Conservation (phyloP, 2,113 vertebrate genomes). For the Callorhinus ursinus region DNA sequence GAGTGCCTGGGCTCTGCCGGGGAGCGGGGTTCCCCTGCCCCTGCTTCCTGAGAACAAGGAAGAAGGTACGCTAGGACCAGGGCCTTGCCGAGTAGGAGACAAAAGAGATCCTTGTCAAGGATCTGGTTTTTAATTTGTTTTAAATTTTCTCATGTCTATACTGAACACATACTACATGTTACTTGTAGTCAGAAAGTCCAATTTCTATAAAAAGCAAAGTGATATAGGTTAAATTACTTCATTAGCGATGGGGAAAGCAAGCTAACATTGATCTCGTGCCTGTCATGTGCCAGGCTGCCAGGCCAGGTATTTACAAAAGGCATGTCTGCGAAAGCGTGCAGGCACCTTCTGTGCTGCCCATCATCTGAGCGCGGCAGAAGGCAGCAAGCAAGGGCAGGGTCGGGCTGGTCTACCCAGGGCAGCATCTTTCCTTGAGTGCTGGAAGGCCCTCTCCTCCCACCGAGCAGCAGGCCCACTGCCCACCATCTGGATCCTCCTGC, state of each 20-base stretch:
- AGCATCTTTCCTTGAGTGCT: neutral
- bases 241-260: neutral
- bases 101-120: neutral
- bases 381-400: rapidly evolving
- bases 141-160: neutral
- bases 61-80: neutral
- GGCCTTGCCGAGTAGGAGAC: neutral
- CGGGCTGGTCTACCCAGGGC: neutral
- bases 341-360: rapidly evolving
- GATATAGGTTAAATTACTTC: neutral
- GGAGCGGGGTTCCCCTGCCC: rapidly evolving
- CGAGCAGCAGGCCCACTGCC: neutral
- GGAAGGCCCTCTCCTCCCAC: neutral
- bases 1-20: neutral
- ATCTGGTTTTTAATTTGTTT: neutral
- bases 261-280: too few relatives aligned
- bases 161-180: neutral
- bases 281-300: neutral
- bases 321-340: neutral
- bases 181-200: neutral
- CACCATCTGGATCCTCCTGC: neutral
- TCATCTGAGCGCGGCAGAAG: neutral
- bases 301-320: rapidly evolving
- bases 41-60: neutral
- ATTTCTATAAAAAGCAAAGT: neutral